Percentiles rank a stretch among this genome's conserved stretches.
Conservation (phyloP, 2,113 vertebrate genomes). For the Hippocampus guttulatus region DNA sequence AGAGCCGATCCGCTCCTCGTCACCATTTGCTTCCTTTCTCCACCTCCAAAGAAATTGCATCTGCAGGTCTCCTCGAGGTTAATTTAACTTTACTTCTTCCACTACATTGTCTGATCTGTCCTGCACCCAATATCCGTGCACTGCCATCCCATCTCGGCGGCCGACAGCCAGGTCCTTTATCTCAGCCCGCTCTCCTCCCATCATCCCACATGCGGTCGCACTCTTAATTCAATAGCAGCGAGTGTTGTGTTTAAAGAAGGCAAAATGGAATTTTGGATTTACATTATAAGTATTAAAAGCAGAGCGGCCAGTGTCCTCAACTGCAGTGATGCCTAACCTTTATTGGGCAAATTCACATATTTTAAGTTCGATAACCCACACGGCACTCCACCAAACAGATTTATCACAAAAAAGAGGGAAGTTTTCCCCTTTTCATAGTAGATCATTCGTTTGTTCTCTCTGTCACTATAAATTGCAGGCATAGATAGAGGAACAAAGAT, state of each 20-base stretch:
- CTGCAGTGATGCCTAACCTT: too few species aligned
- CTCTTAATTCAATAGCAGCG: constrained; percentile 72
- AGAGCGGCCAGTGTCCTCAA: constrained; percentile 17
- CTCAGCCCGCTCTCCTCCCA: constrained; percentile 37
- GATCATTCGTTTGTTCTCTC: too few species aligned
- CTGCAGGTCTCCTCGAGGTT: constrained; percentile 61
- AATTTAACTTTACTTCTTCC: constrained; percentile 70
- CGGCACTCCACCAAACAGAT: too few species aligned
- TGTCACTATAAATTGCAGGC: too few species aligned
- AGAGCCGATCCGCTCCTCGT: constrained; percentile 29
- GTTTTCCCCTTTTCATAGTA: too few species aligned
- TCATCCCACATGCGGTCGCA: constrained; percentile 36
- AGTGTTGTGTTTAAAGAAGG: constrained; percentile 73
- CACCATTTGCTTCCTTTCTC: constrained; percentile 24
- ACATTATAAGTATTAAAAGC: constrained; percentile 65
- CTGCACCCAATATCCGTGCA: constrained; percentile 57
- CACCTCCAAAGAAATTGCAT: constrained; percentile 47
- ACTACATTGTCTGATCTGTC: constrained; percentile 62
- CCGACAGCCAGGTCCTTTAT: constrained; percentile 45
- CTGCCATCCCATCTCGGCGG: constrained; percentile 36
- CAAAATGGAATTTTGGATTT: constrained; percentile 72
- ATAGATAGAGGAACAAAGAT: too few species aligned
- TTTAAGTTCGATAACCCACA: too few species aligned
- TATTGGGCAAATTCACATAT: too few species aligned
- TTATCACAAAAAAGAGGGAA: too few species aligned